Conservation (phyloP, 2,113 vertebrate species). For the Marcusenius ussheri region DNA sequence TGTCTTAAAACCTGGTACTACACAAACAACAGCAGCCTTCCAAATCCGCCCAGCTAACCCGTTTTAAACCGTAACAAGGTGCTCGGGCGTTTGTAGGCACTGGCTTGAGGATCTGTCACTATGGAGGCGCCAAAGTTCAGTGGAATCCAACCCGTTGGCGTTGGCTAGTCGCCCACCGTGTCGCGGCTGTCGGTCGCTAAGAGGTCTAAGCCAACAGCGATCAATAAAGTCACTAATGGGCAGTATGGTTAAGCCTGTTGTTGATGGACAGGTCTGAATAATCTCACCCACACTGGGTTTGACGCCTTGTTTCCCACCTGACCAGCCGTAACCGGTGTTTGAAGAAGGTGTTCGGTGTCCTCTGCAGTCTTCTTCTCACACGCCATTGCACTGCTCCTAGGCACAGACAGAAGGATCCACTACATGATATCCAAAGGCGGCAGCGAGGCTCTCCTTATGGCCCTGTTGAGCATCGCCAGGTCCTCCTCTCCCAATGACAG, state of each 20-base stretch:
- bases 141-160: neutral
- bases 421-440: slow-evolving; percentile 86
- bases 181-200: neutral
- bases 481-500: slow-evolving; percentile 49
- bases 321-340: neutral
- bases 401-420: slow-evolving; percentile 72
- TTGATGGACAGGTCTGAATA: neutral
- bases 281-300: neutral
- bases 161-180: neutral
- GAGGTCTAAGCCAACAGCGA: neutral
- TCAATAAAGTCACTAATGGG: neutral
- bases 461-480: slow-evolving; percentile 54
- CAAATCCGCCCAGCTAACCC: neutral
- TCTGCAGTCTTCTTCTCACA: neutral
- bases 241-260: neutral
- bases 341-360: neutral
- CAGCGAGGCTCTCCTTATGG: slow-evolving; percentile 76
- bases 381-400: slow-evolving; percentile 44
- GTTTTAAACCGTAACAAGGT: neutral
- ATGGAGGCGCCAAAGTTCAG: neutral
- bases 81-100: neutral
- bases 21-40: neutral
- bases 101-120: neutral
- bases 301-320: neutral
- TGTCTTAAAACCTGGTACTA: neutral